Evolutionary conservation across 1,140 invertebrate genomes (phyloP).

Genomic region (Papilio dardanus): DNA sequence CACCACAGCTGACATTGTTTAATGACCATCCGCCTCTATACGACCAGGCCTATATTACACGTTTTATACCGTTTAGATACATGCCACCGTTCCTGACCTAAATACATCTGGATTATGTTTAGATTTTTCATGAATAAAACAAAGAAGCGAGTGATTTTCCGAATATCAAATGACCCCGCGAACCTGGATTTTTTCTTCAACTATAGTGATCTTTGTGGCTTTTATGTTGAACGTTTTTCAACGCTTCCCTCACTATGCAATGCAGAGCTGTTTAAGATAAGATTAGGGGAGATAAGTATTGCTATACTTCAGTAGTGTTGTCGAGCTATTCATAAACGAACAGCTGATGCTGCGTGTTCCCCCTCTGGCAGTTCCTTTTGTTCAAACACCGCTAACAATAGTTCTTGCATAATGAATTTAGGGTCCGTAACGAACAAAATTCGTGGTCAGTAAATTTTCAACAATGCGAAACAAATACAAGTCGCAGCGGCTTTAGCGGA

Average conservation of each 20-base stretch:
- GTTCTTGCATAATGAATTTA: background rate
- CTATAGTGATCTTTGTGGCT: background rate
- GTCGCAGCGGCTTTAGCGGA: conserved; percentile 39
- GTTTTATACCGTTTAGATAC: background rate
- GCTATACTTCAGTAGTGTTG: background rate
- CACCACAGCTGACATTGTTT: conserved; percentile 74
- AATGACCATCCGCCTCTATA: conserved; percentile 52
- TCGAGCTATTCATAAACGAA: background rate
- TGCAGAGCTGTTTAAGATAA: background rate
- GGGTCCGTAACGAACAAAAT: conserved; percentile 22
- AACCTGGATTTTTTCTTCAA: background rate
- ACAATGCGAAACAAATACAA: conserved; percentile 21
- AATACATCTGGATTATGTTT: background rate
- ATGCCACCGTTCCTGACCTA: background rate
- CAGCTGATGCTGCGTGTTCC: conserved; percentile 11
- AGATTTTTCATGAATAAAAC: background rate
- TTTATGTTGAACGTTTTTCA: background rate
- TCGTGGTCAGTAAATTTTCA: conserved; percentile 19
- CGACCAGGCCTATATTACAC: conserved; percentile 28
- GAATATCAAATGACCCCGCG: background rate
- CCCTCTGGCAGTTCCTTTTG: background rate
- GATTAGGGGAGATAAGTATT: background rate
- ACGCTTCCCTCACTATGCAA: background rate
- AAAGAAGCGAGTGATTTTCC: background rate
- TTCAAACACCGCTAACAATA: conserved; percentile 17